Conservation (phyloP, 1,140 invertebrate species). For the Euglossa dilemma region DNA sequence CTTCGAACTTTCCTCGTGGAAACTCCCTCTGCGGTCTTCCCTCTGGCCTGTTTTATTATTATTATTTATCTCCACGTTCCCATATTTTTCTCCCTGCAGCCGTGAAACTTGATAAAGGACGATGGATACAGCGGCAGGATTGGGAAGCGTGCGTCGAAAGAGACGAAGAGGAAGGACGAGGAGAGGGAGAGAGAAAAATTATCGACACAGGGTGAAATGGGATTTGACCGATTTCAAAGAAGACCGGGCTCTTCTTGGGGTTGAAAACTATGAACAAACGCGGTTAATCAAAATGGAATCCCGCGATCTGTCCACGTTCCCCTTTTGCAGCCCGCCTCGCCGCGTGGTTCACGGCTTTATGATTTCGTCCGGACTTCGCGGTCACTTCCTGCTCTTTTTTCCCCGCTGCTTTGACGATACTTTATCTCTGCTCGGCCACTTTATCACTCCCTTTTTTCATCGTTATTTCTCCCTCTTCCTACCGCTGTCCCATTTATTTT, state of each 20-base stretch:
- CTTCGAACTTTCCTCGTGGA: neutral
- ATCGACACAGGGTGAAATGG: neutral
- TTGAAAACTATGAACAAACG: neutral
- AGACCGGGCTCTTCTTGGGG: neutral
- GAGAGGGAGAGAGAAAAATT: neutral
- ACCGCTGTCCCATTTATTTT: constrained; percentile 19
- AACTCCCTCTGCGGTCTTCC: neutral
- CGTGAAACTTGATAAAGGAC: neutral
- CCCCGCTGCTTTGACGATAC: neutral
- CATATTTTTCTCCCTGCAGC: neutral
- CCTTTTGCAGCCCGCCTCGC: too few species aligned
- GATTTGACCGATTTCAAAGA: neutral
- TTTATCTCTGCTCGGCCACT: neutral
- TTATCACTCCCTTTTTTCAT: constrained; percentile 5
- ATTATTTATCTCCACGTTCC: too few species aligned
- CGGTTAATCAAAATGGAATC: neutral
- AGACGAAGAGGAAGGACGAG: too few species aligned
- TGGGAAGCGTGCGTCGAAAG: neutral
- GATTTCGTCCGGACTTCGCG: neutral
- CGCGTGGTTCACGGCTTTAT: neutral
- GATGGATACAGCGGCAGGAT: neutral
- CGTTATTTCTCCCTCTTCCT: constrained; percentile 15
- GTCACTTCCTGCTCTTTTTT: neutral
- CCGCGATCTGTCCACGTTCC: too few species aligned
- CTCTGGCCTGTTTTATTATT: too few species aligned